These are phyloP conservation scores for Macrotis lagotis DNA, from an alignment of 2,113 vertebrate species.

Conservation along the genomic window DNA sequence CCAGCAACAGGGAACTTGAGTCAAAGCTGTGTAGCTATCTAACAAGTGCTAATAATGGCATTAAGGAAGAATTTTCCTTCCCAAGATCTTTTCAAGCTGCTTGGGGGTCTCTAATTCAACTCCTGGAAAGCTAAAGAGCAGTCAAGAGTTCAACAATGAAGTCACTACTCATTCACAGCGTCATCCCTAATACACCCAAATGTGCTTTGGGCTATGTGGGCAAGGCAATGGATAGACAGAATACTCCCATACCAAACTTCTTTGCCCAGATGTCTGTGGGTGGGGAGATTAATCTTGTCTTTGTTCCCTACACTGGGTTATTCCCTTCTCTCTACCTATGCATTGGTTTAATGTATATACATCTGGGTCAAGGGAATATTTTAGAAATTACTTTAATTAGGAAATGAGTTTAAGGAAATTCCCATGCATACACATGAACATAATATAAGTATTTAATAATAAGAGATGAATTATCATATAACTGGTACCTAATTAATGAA, in stretches of 20 bases:
- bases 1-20: neutral
- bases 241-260: neutral
- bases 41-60: neutral
- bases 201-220: no score
- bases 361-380: neutral
- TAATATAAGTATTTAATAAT: neutral
- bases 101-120: neutral
- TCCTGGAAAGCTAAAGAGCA: neutral
- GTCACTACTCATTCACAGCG: neutral
- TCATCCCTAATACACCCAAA: neutral
- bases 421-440: neutral
- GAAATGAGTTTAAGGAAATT: neutral
- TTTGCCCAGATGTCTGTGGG: neutral
- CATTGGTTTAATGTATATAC: neutral
- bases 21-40: neutral
- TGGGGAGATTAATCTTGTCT: neutral
- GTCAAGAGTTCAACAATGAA: neutral
- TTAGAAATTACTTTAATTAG: neutral
- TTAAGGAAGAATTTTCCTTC: neutral
- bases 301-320: fast-evolving
- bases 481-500: neutral
- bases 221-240: neutral
- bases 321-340: neutral
- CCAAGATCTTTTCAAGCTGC: neutral
- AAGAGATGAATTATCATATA: neutral